Conservation (phyloP, 2,113 vertebrate species). For the Periophthalmodon schlosseri region DNA sequence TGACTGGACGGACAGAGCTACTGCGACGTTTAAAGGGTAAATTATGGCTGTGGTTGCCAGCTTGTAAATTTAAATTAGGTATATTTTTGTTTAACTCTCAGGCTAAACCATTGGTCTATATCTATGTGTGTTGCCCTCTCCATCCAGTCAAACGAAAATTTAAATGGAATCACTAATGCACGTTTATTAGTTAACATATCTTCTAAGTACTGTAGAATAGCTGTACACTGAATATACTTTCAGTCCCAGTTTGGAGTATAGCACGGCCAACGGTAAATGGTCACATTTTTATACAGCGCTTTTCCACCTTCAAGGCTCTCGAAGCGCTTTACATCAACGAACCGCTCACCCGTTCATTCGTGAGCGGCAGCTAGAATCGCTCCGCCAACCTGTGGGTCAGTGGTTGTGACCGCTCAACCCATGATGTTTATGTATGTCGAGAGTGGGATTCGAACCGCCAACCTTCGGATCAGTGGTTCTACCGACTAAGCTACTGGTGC, state of each 20-base stretch:
- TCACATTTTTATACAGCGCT: too few species aligned
- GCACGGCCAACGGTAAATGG: too few species aligned
- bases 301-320: too few species aligned
- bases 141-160: constrained; percentile 34
- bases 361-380: too few species aligned
- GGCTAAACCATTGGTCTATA: neutral
- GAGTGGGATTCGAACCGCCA: too few species aligned
- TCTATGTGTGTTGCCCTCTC: constrained; percentile 20
- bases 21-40: neutral
- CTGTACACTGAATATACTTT: neutral
- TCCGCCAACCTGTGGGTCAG: too few species aligned
- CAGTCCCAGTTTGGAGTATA: neutral
- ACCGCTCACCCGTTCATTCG: too few species aligned
- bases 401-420: too few species aligned
- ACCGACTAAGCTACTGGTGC: too few species aligned
- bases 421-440: too few species aligned
- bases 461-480: too few species aligned
- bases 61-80: neutral
- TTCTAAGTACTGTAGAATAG: neutral
- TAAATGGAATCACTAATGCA: neutral
- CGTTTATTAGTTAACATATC: neutral
- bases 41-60: neutral
- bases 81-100: neutral
- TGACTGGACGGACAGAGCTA: constrained; percentile 44
- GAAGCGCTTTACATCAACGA: too few species aligned